Percentiles rank a stretch among this genome's conserved stretches.
Conservation (phyloP, 2,888 invertebrate genomes). For the Deroplatys truncata region DNA sequence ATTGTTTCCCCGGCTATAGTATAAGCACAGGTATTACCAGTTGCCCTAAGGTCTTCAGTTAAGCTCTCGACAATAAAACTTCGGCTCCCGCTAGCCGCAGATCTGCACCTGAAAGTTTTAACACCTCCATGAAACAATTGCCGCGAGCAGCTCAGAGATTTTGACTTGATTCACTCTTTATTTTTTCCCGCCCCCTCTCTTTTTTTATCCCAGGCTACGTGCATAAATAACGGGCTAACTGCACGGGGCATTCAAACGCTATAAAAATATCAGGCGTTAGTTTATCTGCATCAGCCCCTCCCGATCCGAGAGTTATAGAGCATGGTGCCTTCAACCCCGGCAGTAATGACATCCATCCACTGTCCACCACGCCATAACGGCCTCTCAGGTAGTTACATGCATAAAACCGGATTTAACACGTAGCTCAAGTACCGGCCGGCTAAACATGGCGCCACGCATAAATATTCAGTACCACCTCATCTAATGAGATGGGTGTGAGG, state of each 20-base stretch:
- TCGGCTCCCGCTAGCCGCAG: not conserved
- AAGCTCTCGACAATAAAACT: not conserved
- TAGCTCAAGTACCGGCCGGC: not conserved
- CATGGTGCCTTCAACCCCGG: not conserved
- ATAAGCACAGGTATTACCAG: not conserved
- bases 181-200: not conserved
- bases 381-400: not conserved
- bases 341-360: not conserved
- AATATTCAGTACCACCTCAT: not conserved
- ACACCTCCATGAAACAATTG: not conserved
- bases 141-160: not conserved
- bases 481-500: not conserved
- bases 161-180: not conserved
- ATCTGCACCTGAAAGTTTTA: not conserved
- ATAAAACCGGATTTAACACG: slow-evolving; percentile 6
- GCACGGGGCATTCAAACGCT: slow-evolving; percentile 10
- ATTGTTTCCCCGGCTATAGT: not conserved
- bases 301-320: not conserved
- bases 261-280: slow-evolving; percentile 2
- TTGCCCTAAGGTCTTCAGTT: not conserved
- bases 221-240: slow-evolving; percentile 13
- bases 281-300: not conserved
- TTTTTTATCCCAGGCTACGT: not conserved
- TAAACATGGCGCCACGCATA: not conserved
- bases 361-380: not conserved